phyloP scores from a whole-genome alignment of 2,113 vertebrate species.

The Solenodon paradoxus region DNA sequence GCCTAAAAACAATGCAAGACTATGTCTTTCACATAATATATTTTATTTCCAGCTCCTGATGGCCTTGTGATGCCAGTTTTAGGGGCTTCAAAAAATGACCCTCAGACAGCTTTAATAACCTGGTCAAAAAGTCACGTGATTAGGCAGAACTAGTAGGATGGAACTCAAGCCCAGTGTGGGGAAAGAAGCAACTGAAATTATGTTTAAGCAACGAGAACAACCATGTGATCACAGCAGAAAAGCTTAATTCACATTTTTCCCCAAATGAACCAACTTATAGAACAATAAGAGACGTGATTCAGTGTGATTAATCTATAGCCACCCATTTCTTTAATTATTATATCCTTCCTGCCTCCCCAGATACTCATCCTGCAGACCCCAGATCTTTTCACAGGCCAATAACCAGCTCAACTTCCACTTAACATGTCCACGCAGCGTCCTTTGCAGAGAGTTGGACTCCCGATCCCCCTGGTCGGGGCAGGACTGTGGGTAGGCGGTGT shows the following conservation, averaged over 20 bases:
- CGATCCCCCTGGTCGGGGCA: accelerated
- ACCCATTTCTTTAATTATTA: constrained; percentile 69
- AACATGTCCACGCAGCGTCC: not conserved
- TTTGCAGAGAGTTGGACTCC: not conserved
- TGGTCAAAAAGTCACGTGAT: not conserved
- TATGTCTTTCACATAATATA: not conserved
- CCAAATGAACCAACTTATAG: constrained; percentile 78
- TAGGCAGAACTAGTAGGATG: not conserved
- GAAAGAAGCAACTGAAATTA: not conserved
- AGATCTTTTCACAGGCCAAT: constrained; percentile 60
- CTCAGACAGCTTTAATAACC: not conserved
- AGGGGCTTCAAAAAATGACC: not conserved
- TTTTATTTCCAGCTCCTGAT: not conserved
- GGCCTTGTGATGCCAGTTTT: not conserved
- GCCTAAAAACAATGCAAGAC: not conserved
- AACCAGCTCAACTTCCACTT: not conserved
- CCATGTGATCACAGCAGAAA: constrained; percentile 33
- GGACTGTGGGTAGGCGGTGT: too few species aligned
- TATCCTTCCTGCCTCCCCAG: constrained; percentile 56
- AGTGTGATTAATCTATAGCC: constrained; percentile 68
- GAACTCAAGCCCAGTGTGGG: not conserved
- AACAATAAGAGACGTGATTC: constrained; percentile 68
- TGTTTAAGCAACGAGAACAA: not conserved
- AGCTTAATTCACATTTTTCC: constrained; percentile 56
- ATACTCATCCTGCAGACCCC: constrained; percentile 47